Evolutionary conservation across 2,113 vertebrate species (phyloP).

Genomic region (Centropus bengalensis): DNA sequence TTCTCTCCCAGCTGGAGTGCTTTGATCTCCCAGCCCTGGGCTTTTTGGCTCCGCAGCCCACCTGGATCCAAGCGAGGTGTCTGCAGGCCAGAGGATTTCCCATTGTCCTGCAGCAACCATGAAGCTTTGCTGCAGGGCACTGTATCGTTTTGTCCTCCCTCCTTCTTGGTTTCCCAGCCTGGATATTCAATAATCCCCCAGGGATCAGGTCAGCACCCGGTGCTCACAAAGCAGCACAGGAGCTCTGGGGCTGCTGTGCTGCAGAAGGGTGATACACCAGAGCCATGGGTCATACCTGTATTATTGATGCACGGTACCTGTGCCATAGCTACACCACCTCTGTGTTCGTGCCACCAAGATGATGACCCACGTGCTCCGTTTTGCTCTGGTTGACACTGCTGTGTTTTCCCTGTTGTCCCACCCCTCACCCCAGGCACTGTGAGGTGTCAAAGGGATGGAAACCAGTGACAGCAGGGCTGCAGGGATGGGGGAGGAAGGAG

Average conservation of each 20-base stretch:
- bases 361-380: neutral
- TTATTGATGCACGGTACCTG: accelerated
- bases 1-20: neutral
- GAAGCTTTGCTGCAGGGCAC: neutral
- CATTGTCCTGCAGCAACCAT: neutral
- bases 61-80: neutral
- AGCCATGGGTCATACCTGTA: neutral
- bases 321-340: neutral
- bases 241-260: neutral
- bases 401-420: neutral
- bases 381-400: neutral
- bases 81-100: neutral
- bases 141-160: neutral
- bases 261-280: neutral
- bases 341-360: neutral
- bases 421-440: too few species aligned
- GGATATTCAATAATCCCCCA: neutral
- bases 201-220: neutral
- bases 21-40: neutral
- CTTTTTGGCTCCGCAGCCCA: neutral
- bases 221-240: neutral
- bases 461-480: neutral
- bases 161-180: neutral
- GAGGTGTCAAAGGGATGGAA: neutral
- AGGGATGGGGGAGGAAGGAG: neutral